Base-by-base conservation (phyloP, 2,113 vertebrate species). In the Neoarius graeffei region DNA sequence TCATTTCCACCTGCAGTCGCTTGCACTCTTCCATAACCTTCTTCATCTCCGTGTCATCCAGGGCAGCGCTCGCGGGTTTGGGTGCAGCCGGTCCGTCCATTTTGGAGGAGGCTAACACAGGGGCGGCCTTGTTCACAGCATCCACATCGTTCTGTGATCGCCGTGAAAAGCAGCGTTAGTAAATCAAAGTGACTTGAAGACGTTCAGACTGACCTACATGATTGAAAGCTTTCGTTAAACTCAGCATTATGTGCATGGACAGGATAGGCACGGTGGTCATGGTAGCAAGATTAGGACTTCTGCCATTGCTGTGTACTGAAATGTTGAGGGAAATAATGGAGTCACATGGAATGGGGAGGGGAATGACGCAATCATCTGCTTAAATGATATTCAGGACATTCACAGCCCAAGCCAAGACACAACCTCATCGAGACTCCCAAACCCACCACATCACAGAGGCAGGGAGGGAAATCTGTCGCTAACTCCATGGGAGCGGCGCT, bases 21-120 rank as follows among this genome's bases (percentile, higher is more conserved):
- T 97, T 99, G 95, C 97, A 99, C 85, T 98, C 98, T 86, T 99
- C 98, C 95, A 97, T 89, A 13, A 98, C 91, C 86, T 98, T 99
- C 94, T 96, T 97, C 93, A 97, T 96, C 94, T 99, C 98, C 0
- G 95, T 90, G 14, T 99, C 97, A 50, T 97, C 98, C 86, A 94
- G 92, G 0, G 95, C 94, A 89, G 94, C 92, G 74, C 96, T 92
- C 30, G 91, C 91, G 0, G 96, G 89, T 92, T 96, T 96, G 92
- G 95, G 93, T 90, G 94, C 54, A 0, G 91, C 27, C 0, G 95
- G 92, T 88, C 95, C 95, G 67, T 98, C 97, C 85, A 91, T 93
- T 93, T 97, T 98, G 85, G 95, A 93, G n/a, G 97, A 95, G 90
- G 97, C 98, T 76, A 94, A 93, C 93, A 96, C 85, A 1, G 96